Evolutionary conservation across 2,113 vertebrate species (phyloP), one percentile per base, ranked within the genome.

Genomic region (Tragelaphus buxtoni): DNA sequence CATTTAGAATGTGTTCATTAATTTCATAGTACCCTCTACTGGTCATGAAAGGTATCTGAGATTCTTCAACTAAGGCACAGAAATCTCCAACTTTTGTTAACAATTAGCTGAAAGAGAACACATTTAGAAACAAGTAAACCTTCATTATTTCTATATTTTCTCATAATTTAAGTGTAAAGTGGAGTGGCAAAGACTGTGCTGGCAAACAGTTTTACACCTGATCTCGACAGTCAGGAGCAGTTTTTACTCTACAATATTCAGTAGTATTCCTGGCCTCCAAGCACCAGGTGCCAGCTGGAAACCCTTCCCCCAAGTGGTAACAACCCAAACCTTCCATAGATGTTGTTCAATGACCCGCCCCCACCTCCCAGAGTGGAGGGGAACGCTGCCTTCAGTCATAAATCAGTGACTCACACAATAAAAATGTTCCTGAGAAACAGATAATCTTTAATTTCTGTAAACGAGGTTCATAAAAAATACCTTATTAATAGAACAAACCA

Each of bases 1-100:
- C 63, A 72, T 47, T 83, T 61, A 95, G 32, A 88, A 12, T 53
- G 24, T n/a, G 39, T 39, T 87, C 60, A 18, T 53, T 53, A 80
- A 88, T 53, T 97, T 91, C 39, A 72, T 1, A 89, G 90, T 24
- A 56, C 72, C 87, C 91, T 76, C 94, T 95, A 79, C 51, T 95
- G 90, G 88, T 49, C 51, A 65, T 58, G 83, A 95, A 79, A 30
- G 53, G 32, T 61, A 87, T 32, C 56, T 82, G 45, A 16, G 35
- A 86, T 65, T 84, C n/a, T 32, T 63, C 55, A 4, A 69, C 42
- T 69, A 88, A n/a, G n/a, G n/a, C 10, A 35, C 28, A 81, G n/a
- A 88, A 32, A 93, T 82, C 4, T 56, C 51, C 42, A 53, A 61
- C 28, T 89, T 69, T 51, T 55, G 51, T 53, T 53, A 80, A 42